Evolutionary conservation across 2,113 vertebrate genomes (phyloP), one percentile per base, ranked within the genome.

Genomic region (Pavo muticus): DNA sequence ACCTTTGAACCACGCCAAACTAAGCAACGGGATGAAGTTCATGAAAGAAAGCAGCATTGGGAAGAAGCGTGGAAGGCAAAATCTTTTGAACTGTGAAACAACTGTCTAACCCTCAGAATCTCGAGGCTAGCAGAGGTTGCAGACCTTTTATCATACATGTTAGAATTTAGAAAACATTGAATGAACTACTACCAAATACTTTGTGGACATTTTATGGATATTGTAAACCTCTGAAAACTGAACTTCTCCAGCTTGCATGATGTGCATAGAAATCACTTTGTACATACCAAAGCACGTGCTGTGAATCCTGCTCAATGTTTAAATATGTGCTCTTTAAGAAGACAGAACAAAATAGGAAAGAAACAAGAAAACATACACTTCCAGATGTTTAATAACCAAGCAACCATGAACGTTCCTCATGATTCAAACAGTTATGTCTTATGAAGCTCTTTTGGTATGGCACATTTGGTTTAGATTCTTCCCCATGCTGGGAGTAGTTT

Each of bases 1-100:
- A 91, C 73, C 87, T 89, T 94, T 93, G 81, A 91, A 87, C 81
- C 37, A 64, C 23, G n/a, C 29, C 48, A 67, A 37, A 42, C 14
- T 20, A 70, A 91, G 72, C 42, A 88, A 73, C 44, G 25, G 61
- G 25, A 84, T 88, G n/a, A 84, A 74, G 77, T 84, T 81, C 81
- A 77, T 14, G 20, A 52, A 91, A 57, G 72, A 72, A 86, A 80
- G 60, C 10, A 69, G 57, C 71, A 50, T 25, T 17, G 7, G 47
- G 71, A 44, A 50, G 14, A 39, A 32, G 27, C 18, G 68, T 37
- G 37, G 39, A 44, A 82, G 47, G 17, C 14, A 4, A 48, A 64
- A 14, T 17, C 30, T 44, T 57, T 18, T 39, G 78, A 67, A 7
- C 35, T 32, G 39, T 42, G 10, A 23, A 59, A 32, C 37, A 47